These are phyloP conservation scores for Zaprionus ornatus DNA, from an alignment of 1,140 invertebrate species.

Conservation along the genomic window DNA sequence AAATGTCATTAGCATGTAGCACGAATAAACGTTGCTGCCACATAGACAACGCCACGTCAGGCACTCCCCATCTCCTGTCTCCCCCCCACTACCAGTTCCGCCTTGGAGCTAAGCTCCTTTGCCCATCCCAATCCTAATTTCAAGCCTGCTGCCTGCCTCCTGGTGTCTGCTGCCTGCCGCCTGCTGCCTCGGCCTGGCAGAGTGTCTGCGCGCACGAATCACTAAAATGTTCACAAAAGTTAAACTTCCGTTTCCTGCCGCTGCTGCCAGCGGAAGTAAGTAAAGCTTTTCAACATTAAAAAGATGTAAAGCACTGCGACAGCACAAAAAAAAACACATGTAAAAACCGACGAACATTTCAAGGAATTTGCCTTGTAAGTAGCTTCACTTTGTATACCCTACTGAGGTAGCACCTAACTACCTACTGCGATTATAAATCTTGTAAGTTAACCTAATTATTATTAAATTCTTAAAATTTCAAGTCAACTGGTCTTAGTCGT, in stretches of 20 bases:
- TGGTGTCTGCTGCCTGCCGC: background rate
- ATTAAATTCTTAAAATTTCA: too few species aligned
- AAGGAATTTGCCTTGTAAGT: background rate
- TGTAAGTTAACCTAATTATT: too few species aligned
- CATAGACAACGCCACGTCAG: background rate
- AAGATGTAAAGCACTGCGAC: slow-evolving; percentile 76
- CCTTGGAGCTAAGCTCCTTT: background rate
- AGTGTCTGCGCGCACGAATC: slow-evolving; percentile 74
- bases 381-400: slow-evolving; percentile 21
- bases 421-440: too few species aligned
- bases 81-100: background rate
- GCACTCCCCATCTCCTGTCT: too few species aligned
- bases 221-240: slow-evolving; percentile 81
- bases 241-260: slow-evolving; percentile 79
- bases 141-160: slow-evolving; percentile 11
- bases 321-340: slow-evolving; percentile 46
- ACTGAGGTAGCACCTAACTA: background rate
- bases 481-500: too few species aligned
- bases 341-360: slow-evolving; percentile 11
- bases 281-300: slow-evolving; percentile 83
- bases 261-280: slow-evolving; percentile 70
- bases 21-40: background rate
- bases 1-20: slow-evolving; percentile 40
- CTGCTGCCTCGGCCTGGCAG: slow-evolving; percentile 13
- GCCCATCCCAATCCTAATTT: slow-evolving; percentile 3